These are phyloP conservation scores for Channa striata DNA, from an alignment of 2,797 vertebrate species.

Conservation along the genomic window DNA sequence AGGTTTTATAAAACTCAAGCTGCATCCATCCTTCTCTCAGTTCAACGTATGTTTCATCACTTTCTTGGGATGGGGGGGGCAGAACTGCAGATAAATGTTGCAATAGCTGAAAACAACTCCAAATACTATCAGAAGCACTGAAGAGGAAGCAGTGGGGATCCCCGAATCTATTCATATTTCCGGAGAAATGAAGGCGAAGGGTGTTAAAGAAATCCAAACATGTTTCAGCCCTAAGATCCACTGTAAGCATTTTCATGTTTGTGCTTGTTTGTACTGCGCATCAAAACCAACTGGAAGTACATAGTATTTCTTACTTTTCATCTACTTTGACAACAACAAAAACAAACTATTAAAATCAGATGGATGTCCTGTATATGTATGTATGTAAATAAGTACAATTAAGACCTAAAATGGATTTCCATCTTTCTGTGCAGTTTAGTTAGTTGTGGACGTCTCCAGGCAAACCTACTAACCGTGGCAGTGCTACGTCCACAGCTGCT, in stretches of 20 bases:
- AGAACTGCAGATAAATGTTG: slow-evolving; percentile 14
- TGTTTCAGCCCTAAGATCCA: background rate
- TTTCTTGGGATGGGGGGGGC: background rate
- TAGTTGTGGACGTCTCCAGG: no score
- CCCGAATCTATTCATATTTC: background rate
- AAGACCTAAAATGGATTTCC: no score
- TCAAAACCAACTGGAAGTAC: background rate
- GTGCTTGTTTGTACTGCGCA: background rate
- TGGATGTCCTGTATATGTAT: no score
- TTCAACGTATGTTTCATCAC: slow-evolving; percentile 23
- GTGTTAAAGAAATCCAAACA: background rate
- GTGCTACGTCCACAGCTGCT: no score
- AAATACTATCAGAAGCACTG: slow-evolving; percentile 4
- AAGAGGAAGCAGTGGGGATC: background rate
- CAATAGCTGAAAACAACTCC: slow-evolving; percentile 12
- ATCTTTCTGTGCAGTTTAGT: no score
- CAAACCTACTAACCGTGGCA: no score
- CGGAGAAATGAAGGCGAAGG: background rate
- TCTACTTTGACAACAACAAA: no score
- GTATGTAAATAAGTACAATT: no score
- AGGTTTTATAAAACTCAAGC: slow-evolving; percentile 13
- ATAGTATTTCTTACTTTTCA: no score
- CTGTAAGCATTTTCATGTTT: background rate
- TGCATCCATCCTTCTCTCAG: slow-evolving; percentile 1
- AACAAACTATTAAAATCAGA: no score